Percentiles rank a stretch among this genome's conserved stretches.
Conservation (phyloP, 2,888 invertebrate species). For the Polylopha cassiicola region DNA sequence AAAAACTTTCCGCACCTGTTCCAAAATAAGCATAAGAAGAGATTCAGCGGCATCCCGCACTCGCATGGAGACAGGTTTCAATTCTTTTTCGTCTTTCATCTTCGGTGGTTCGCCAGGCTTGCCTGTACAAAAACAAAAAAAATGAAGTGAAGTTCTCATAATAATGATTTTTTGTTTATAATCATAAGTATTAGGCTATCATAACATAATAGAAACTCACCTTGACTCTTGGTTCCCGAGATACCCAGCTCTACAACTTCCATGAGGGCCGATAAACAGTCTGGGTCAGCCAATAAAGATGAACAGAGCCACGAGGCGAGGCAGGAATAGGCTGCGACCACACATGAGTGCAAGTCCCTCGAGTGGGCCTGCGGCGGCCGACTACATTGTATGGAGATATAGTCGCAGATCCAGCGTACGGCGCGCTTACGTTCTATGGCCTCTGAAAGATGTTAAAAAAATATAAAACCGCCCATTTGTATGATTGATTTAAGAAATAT, state of each 20-base stretch:
- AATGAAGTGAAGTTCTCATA: too few relatives aligned
- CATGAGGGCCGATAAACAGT: conserved; percentile 93
- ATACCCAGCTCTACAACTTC: conserved; percentile 99
- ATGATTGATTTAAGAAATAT: neutral
- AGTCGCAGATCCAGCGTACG: conserved; percentile 98
- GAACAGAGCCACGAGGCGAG: conserved; percentile 95
- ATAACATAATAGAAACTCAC: conserved; percentile 34
- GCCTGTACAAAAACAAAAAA: conserved; percentile 47
- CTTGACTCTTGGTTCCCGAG: conserved; percentile 93
- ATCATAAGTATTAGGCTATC: conserved; percentile 10
- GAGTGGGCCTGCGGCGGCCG: conserved; percentile 96
- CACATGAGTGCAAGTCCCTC: conserved; percentile 95
- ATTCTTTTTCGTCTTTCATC: conserved; percentile 96
- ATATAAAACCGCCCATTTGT: conserved; percentile 22
- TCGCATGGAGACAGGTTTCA: conserved; percentile 98
- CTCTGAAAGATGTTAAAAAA: conserved; percentile 73
- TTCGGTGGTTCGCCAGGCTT: conserved; percentile 93
- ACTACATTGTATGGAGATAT: conserved; percentile 96
- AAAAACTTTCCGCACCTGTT: conserved; percentile 79
- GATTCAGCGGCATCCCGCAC: conserved; percentile 98
- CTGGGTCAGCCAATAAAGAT: conserved; percentile 93
- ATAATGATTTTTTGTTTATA: too few relatives aligned
- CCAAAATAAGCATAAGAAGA: conserved; percentile 91
- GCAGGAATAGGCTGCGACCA: conserved; percentile 94
- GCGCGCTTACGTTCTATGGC: conserved; percentile 93